Conservation (phyloP, 2,113 vertebrate genomes). For the Hystrix cristata region DNA sequence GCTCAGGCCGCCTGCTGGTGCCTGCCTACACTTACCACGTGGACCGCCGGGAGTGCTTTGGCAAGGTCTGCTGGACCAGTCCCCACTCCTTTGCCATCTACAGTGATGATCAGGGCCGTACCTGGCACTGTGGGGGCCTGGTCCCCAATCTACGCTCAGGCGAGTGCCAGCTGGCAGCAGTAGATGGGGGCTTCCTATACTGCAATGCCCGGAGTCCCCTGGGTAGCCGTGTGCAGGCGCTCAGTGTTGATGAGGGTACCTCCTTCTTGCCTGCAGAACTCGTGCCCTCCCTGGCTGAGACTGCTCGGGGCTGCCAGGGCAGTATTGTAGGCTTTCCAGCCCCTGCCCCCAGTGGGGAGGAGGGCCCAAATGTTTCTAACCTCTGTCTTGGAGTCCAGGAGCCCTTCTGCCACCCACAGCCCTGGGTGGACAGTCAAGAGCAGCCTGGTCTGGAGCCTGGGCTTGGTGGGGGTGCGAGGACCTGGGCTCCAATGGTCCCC, state of each 20-base stretch:
- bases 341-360: background rate
- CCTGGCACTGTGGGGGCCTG: constrained; percentile 92
- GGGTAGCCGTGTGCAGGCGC: constrained; percentile 94
- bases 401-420: accelerated
- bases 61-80: constrained; percentile 93
- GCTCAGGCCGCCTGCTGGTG: constrained; percentile 93
- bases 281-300: constrained; percentile 92
- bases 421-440: accelerated
- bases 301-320: constrained; percentile 94
- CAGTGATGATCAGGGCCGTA: constrained; percentile 94
- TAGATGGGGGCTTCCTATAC: constrained; percentile 93
- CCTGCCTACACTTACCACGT: constrained; percentile 96
- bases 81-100: constrained; percentile 95
- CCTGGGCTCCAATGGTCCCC: accelerated
- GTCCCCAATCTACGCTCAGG: constrained; percentile 93
- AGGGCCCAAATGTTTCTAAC: accelerated
- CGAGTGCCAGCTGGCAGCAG: constrained; percentile 96
- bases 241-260: constrained; percentile 92
- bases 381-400: accelerated
- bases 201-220: constrained; percentile 95
- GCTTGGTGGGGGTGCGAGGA: accelerated
- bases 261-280: constrained; percentile 93
- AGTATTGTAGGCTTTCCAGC: constrained; percentile 95
- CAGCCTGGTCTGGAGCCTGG: background rate
- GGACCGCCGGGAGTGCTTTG: constrained; percentile 94